Base-by-base conservation (phyloP, 2,888 invertebrate genomes). In the Pherbina coryleti region DNA sequence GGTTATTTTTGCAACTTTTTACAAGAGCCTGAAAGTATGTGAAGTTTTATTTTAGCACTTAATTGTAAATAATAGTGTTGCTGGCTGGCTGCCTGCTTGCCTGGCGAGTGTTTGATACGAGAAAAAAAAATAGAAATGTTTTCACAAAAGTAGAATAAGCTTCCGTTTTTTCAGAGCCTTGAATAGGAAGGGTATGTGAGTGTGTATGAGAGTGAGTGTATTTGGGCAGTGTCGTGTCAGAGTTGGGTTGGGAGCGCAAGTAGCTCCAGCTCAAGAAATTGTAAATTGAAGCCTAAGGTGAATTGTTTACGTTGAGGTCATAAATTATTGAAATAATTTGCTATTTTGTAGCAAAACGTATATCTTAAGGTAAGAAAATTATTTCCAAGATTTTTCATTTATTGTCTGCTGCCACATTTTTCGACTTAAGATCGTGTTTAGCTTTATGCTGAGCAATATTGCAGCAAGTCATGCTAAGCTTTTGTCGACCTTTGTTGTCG, bases 271-370 rank as follows among this genome's bases (percentile, higher is more conserved):
- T 51, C 17, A 22, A 11, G n/a, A 62, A 60, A 44, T 62, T 22
- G 73, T 28, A 57, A 19, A 67, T 62, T 73, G 44, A 49, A 28
- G 62, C 62, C 62, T 44, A 31, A 37, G 37, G 49, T 34, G 37
- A 51, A 55, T 34, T 69, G 25, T 51, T 62, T 60, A 31, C 55
- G 34, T 25, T 34, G 51, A 17, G 44, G 34, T 76, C 64, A 76
- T 77, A 77, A 77, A 77, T 77, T 71, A 72, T 72, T 55, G 55
- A 77, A 77, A 77, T 72, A 72, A 71, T 77, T 77, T 77, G 19
- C 37, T 71, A 28, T 34, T 19, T 75, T 17, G 53, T 17, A 19
- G 11, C 11, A 44, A 44, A 44, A 14, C 44, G 14, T 44, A 44
- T 44, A 44, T 44, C 14, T 44, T 44, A 14, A 44, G 44, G 7